Conservation (phyloP, 2,113 vertebrate species). For the Ranitomeya imitator region DNA sequence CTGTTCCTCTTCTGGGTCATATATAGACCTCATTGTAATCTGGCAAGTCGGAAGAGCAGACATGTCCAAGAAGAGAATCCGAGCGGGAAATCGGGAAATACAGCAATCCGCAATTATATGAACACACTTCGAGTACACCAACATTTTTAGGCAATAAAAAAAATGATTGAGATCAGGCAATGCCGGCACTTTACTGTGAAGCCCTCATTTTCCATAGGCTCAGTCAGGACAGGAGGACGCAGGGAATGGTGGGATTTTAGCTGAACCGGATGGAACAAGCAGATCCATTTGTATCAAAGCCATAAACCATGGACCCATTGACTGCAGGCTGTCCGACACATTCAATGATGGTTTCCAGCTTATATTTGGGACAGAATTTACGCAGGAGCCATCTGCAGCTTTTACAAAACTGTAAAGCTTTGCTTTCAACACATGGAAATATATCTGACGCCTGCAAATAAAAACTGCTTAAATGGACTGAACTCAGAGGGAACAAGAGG, state of each 20-base stretch:
- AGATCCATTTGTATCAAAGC: not conserved
- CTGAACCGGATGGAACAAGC: not conserved
- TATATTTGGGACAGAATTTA: constrained; percentile 28
- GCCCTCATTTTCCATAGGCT: not conserved
- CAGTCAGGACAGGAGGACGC: not conserved
- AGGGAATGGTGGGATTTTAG: not conserved
- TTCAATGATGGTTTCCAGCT: constrained; percentile 7
- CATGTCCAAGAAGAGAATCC: too few species aligned
- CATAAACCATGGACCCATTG: not conserved
- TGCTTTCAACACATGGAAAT: not conserved
- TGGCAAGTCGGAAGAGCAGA: too few species aligned
- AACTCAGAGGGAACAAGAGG: not conserved
- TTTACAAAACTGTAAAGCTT: constrained; percentile 38
- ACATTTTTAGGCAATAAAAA: too few species aligned
- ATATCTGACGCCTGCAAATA: constrained; percentile 32
- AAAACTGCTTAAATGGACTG: constrained; percentile 29
- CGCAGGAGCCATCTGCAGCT: constrained; percentile 28
- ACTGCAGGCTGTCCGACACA: not conserved
- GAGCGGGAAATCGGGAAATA: too few species aligned
- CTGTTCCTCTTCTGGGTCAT: too few species aligned
- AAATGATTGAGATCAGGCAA: too few species aligned
- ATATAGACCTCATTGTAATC: too few species aligned
- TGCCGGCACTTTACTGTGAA: too few species aligned
- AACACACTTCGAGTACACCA: too few species aligned
- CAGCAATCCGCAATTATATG: too few species aligned